Base-by-base conservation (phyloP, 2,888 invertebrate genomes). In the Eurytoma californica region DNA sequence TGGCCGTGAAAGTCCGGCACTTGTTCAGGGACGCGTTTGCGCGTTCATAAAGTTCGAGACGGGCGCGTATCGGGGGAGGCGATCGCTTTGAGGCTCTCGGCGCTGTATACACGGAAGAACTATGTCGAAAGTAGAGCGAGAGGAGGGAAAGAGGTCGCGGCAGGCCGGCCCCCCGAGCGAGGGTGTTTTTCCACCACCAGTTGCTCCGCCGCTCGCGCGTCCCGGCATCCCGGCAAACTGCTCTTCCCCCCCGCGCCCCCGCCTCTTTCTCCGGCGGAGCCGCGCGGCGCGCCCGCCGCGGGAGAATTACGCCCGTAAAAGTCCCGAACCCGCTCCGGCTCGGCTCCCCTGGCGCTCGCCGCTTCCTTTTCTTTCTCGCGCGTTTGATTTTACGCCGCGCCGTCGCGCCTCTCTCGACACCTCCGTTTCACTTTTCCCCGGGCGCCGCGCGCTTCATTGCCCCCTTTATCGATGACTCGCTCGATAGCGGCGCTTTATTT, bases 131-230 rank as follows among this genome's bases (percentile, higher is more conserved):
- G 78, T 77, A 68, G 20, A 68, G 61, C 47, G 72, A 55, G 28
- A 14, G n/a, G 63, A 73, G 67, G 72, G 63, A 77, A 73, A 80
- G 80, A 80, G 77, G 73, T 72, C 70, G 84, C 84, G 80, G 78
- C 80, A 70, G 76, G 80, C 84, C 86, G 86, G 87, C 84, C 86
- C 86, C 85, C 86, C 85, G 88, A 88, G 88, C 86, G 88, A 89
- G 90, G 89, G 88, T 90, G 90, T 90, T 90, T 90, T 90, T 90
- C 90, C 88, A 90, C 90, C 90, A 90, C 90, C 90, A 90, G 90
- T 90, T 90, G 90, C 90, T 89, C 87, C 39, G 39, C 39, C 39
- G 39, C 39, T 24, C 24, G 87, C 87, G 85, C 70, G 65, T 55
- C 39, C 47, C 60, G 84, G 85, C 84, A 84, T 84, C 83, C 86